phyloP scores from a whole-genome alignment of 2,113 vertebrate species.

The Arvicanthis niloticus region DNA sequence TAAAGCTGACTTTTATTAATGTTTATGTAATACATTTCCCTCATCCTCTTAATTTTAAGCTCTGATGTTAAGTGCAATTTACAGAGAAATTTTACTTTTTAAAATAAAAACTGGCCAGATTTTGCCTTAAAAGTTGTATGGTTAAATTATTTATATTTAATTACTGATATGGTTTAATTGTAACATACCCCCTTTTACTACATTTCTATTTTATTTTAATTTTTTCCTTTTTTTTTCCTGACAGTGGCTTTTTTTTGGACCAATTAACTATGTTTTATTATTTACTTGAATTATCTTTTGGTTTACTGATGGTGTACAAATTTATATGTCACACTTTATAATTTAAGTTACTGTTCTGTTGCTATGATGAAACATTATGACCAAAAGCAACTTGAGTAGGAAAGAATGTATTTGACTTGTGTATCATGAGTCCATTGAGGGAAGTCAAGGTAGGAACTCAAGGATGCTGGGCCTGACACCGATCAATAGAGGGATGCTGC shows the following conservation, averaged over 20 bases:
- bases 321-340: not conserved
- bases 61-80: not conserved
- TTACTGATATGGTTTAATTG: not conserved
- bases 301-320: too few species aligned
- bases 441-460: not conserved
- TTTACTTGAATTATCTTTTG: not conserved
- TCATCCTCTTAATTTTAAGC: not conserved
- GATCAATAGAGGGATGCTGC: not conserved
- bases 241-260: not conserved
- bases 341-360: not conserved
- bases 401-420: not conserved
- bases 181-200: not conserved
- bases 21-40: not conserved
- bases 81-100: not conserved
- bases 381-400: not conserved
- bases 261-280: not conserved
- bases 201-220: not conserved
- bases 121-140: not conserved
- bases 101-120: not conserved
- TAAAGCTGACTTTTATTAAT: not conserved
- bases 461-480: not conserved
- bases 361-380: not conserved
- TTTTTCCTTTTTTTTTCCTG: not conserved
- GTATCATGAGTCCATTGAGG: not conserved
- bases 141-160: not conserved